These are phyloP conservation scores for Furnarius figulus DNA, from an alignment of 2,113 vertebrate species.

Conservation along the genomic window DNA sequence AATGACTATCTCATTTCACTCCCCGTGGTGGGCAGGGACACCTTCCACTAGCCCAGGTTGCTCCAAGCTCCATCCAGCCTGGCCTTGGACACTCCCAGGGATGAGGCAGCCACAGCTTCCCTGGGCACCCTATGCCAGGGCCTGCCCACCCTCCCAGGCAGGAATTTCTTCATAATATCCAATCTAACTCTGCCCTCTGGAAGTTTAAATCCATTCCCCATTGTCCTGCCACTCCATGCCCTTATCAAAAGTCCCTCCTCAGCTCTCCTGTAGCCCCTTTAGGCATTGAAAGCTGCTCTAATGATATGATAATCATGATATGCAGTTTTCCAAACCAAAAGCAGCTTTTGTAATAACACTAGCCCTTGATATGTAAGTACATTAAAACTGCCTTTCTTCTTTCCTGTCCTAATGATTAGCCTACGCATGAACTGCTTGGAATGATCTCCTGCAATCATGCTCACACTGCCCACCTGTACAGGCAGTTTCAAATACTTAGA, in stretches of 20 bases:
- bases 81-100: not conserved
- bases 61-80: fast-evolving
- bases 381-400: not conserved
- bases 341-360: not conserved
- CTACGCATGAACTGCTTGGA: not conserved
- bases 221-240: not conserved
- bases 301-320: not conserved
- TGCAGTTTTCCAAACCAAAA: not conserved
- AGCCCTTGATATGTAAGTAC: not conserved
- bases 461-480: not conserved
- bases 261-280: not conserved
- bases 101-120: not conserved
- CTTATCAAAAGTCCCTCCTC: not conserved
- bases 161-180: not conserved
- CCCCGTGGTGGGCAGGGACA: not conserved
- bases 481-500: not conserved
- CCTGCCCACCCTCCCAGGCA: not conserved
- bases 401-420: not conserved
- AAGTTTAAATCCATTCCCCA: not conserved
- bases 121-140: not conserved
- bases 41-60: fast-evolving
- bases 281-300: not conserved
- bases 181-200: not conserved
- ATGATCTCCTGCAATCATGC: not conserved
- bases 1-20: not conserved